Base-by-base conservation (phyloP, 2,888 invertebrate species). In the Chrysina gloriosa region DNA sequence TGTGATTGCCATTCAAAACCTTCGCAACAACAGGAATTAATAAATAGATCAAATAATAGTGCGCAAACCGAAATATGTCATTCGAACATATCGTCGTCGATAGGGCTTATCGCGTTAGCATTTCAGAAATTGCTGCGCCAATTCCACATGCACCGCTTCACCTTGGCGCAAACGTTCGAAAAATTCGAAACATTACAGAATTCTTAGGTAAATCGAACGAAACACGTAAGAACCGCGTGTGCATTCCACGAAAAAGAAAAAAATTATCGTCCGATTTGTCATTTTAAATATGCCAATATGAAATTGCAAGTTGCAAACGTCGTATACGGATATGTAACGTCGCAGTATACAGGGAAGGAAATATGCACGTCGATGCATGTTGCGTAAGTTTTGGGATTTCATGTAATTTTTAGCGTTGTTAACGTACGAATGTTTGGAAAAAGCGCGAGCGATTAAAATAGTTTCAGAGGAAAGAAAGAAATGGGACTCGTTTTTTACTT, bases 161-260 rank as follows among this genome's bases (percentile, higher is more conserved):
- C 58, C 58, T 58, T 58, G 39, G 39, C 23, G 11, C 11, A 52
- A 52, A 52, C 29, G 31, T 29, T 52, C 31, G 7, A 16, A 58
- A 58, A 58, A 58, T 58, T 58, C 58, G 39, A 58, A 58, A 36
- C 42, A 58, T 58, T 39, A 16, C 25, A 58, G 25, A 58, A 58
- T 58, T 58, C 58, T 58, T 36, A 58, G 25, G 58, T 39, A 56
- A 56, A 56, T 39, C n/a, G 21, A 23, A 7, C 23, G n/a, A 39
- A 14, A 36, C 56, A 23, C 36, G 56, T 25, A 58, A 23, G 47
- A 5, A 19, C 23, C 31, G 7, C 31, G 4, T 27, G 39, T 39
- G 25, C 36, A 25, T 58, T 56, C 25, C 19, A 9, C 39, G 58
- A 25, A 58, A 58, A 58, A 39, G n/a, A 39, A 39, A 58, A 58